Evolutionary conservation across 1,140 invertebrate species (phyloP), one percentile per base, ranked within the genome.

Genomic region (Bombus waltoni): DNA sequence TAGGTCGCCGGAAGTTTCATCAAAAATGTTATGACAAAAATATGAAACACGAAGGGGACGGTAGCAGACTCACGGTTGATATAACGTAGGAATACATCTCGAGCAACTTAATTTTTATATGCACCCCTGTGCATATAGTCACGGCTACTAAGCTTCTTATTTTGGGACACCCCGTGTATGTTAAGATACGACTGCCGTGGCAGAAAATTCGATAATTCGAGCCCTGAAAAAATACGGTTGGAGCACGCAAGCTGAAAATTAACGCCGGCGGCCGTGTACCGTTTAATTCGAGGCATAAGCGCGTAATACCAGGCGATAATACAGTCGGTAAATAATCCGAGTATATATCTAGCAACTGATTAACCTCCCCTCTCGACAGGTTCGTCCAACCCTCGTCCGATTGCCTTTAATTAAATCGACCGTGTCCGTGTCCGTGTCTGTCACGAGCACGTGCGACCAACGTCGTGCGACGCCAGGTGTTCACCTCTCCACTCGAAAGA

Each of bases 381-480:
- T 57, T 47, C 47, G 66, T 59, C 72, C 78, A 66, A 72, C 75
- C 80, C 59, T 78, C 81, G 72, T 72, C 85, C 88, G 89, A 90
- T 89, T 89, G 81, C 81, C 77, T 89, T 90, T 90, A 90, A 90
- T 90, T 90, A 90, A 90, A 87, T 90, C 89, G 89, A 89, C 85
- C 88, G 73, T 89, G 85, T 90, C 84, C 84, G 83, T 78, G 87
- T 89, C 87, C 80, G 74, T 77, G 86, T 89, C 82, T 76, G 87
- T 89, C 81, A 89, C 68, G 72, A 89, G 81, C 88, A 87, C 85
- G 85, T 84, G 85, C 81, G 68, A 70, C 78, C 72, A 47, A 53
- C 74, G 78, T 89, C 83, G 73, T 59, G 32, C 32, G 76, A 84
- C 86, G 77, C 59, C 73, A 66, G 25, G 66, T 74, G 66, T 77